These are phyloP conservation scores for Diploscapter pachys DNA, from an alignment of 1,140 invertebrate species.

Conservation along the genomic window DNA sequence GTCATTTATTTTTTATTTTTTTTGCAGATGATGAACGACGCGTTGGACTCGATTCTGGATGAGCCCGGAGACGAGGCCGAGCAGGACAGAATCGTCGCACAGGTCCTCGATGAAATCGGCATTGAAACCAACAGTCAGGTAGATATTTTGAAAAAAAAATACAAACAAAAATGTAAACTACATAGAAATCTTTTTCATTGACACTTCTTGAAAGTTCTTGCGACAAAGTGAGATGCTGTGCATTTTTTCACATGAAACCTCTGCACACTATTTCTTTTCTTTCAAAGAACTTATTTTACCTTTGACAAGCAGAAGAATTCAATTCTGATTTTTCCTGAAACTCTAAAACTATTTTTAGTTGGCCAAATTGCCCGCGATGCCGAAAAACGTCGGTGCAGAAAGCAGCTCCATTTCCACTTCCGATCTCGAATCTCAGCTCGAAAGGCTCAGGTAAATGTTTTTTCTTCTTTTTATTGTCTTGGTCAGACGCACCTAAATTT, in stretches of 20 bases:
- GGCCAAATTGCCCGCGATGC: neutral
- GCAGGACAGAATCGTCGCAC: constrained; percentile 76
- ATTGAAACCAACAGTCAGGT: constrained; percentile 87
- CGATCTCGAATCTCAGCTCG: too few species aligned
- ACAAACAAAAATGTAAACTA: neutral
- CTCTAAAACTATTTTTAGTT: neutral
- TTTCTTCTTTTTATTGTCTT: too few species aligned
- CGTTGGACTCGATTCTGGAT: constrained; percentile 80
- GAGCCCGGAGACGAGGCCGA: constrained; percentile 87
- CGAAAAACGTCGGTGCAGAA: too few species aligned
- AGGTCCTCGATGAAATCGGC: constrained; percentile 90
- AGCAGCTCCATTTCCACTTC: too few species aligned
- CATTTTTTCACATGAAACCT: neutral
- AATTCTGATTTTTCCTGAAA: neutral
- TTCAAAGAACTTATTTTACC: neutral
- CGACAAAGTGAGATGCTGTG: neutral
- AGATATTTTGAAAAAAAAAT: constrained; percentile 21
- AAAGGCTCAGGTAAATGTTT: too few species aligned
- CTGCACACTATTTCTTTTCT: neutral
- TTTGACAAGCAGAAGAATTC: neutral
- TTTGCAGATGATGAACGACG: constrained; percentile 78
- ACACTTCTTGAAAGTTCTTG: neutral
- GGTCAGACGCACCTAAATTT: too few species aligned
- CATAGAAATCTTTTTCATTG: neutral
- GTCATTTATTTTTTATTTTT: neutral